Conservation (phyloP, 2,113 vertebrate species). For the Diadophis punctatus region DNA sequence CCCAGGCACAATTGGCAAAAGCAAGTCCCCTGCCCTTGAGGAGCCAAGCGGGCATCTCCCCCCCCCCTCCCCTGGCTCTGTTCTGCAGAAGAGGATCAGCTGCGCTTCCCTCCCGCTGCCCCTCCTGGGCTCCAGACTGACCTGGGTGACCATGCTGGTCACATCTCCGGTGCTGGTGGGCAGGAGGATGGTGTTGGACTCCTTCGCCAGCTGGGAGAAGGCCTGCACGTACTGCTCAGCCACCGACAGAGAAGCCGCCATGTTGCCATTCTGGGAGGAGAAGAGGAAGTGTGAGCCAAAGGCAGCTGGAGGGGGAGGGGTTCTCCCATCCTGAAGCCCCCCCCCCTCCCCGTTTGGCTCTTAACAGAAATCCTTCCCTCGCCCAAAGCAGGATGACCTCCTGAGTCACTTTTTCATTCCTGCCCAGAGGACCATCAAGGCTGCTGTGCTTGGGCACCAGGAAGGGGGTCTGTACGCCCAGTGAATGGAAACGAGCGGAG, state of each 20-base stretch:
- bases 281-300: fast-evolving
- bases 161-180: conserved; percentile 84
- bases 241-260: conserved; percentile 85
- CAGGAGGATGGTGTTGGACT: conserved; percentile 90
- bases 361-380: not conserved
- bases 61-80: not conserved
- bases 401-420: not conserved
- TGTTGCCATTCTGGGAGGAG: conserved; percentile 78
- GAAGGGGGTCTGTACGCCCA: not conserved
- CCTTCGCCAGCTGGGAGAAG: conserved; percentile 93
- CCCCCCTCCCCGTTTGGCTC: fast-evolving
- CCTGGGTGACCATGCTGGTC: conserved; percentile 92
- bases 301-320: not conserved
- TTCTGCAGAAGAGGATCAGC: not conserved
- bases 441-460: not conserved
- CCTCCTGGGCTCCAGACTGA: conserved; percentile 29
- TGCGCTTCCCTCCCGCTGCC: not conserved
- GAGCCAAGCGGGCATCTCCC: no score
- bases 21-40: no score
- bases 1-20: no score
- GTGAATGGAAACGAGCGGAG: not conserved
- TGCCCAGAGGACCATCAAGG: not conserved
- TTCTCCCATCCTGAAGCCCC: no score
- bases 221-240: conserved; percentile 92
- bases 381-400: not conserved